Percentiles rank a stretch among this genome's conserved stretches.
Evolutionary conservation across 1,140 invertebrate species (phyloP).

Genomic region (Daktulosphaira vitifoliae): DNA sequence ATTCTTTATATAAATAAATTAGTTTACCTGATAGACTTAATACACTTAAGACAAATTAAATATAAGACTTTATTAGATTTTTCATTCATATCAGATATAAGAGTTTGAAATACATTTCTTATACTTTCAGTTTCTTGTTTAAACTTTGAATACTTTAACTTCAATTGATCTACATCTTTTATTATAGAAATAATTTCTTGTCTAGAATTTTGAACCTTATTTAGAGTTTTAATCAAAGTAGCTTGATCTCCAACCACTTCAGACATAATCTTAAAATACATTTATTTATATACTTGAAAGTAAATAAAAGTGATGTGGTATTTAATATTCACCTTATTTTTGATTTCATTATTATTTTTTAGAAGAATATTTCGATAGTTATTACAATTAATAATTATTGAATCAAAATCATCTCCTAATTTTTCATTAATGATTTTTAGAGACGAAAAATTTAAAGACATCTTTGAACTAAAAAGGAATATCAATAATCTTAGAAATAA

Average conservation of each 20-base stretch:
- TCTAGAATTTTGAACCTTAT: not conserved
- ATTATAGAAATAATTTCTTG: not conserved
- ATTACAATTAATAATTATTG: not conserved
- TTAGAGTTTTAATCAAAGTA: not conserved
- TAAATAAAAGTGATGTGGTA: no score
- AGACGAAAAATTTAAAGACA: not conserved
- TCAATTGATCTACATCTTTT: not conserved
- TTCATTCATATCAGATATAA: conserved; percentile 2
- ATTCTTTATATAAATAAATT: no score
- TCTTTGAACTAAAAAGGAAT: no score
- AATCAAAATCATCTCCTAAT: not conserved
- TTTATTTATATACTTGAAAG: not conserved
- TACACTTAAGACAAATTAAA: not conserved
- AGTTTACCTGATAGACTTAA: not conserved
- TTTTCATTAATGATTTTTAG: not conserved
- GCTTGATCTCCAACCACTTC: not conserved
- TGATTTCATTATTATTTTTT: not conserved
- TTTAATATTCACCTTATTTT: not conserved
- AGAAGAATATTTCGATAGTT: not conserved
- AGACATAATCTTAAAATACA: not conserved
- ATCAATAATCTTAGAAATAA: no score
- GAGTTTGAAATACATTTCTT: not conserved
- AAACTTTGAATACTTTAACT: not conserved
- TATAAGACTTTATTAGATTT: conserved; percentile 5
- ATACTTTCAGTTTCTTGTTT: conserved; percentile 5